phyloP scores from a whole-genome alignment of 2,113 vertebrate genomes.

The Antigone vipio region DNA sequence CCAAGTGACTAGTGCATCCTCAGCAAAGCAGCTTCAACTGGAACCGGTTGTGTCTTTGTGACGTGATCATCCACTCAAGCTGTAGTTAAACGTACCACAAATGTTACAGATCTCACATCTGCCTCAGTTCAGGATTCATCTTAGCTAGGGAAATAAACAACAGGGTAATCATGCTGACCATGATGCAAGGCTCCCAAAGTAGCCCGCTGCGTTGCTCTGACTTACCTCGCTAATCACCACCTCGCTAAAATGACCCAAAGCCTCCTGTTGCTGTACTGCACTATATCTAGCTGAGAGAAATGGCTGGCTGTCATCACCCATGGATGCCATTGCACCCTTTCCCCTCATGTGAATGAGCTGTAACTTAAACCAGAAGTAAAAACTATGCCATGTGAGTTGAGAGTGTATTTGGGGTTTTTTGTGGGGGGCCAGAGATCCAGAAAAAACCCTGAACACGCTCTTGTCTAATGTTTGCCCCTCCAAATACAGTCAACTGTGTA shows the following conservation, averaged over 20 bases:
- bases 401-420: too few relatives aligned
- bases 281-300: neutral
- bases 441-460: neutral
- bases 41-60: neutral
- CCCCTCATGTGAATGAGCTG: neutral
- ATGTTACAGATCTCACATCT: neutral
- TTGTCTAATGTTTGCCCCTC: neutral
- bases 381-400: neutral
- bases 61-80: neutral
- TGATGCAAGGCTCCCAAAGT: neutral
- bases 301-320: neutral
- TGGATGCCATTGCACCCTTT: neutral
- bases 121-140: neutral
- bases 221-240: neutral
- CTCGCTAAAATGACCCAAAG: neutral
- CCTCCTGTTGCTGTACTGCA: neutral
- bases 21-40: neutral
- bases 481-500: neutral
- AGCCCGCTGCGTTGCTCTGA: neutral
- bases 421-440: neutral
- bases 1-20: neutral
- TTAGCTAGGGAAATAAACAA: neutral
- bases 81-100: neutral
- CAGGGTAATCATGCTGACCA: neutral
- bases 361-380: neutral